These are phyloP conservation scores for Danio albolineatus DNA, from an alignment of 2,797 vertebrate species.

Conservation along the genomic window DNA sequence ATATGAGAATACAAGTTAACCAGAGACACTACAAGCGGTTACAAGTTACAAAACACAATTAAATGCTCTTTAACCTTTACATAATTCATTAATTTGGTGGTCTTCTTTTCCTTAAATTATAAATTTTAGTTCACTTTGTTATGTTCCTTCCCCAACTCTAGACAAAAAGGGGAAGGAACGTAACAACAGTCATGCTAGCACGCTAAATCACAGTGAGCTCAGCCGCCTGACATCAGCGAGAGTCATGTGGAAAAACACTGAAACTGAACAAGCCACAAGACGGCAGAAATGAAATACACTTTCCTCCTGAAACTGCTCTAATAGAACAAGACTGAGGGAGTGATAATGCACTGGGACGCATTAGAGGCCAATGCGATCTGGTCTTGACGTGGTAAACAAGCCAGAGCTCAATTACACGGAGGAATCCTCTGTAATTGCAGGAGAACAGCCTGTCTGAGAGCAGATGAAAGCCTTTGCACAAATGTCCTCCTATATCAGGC, in stretches of 20 bases:
- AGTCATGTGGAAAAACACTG: slow-evolving; percentile 5
- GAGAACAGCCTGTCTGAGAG: slow-evolving; percentile 28
- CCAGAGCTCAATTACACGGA: slow-evolving; percentile 7
- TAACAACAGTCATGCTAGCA: background rate
- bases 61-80: no score
- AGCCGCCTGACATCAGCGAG: background rate
- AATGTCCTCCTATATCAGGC: slow-evolving; percentile 16
- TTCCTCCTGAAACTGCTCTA: background rate
- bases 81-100: no score
- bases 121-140: no score
- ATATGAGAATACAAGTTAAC: no score
- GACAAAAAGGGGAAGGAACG: no score
- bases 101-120: no score
- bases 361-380: slow-evolving; percentile 5
- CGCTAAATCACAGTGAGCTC: slow-evolving; percentile 13
- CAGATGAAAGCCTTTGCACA: slow-evolving; percentile 21
- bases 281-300: background rate
- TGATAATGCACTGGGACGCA: slow-evolving; percentile 18
- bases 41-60: no score
- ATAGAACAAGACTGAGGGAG: background rate
- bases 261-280: slow-evolving; percentile 10
- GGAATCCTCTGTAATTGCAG: slow-evolving; percentile 9
- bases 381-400: slow-evolving; percentile 19
- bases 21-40: no score
- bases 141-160: no score